Evolutionary conservation across 2,113 vertebrate genomes (phyloP).

Genomic region (Colaptes auratus): DNA sequence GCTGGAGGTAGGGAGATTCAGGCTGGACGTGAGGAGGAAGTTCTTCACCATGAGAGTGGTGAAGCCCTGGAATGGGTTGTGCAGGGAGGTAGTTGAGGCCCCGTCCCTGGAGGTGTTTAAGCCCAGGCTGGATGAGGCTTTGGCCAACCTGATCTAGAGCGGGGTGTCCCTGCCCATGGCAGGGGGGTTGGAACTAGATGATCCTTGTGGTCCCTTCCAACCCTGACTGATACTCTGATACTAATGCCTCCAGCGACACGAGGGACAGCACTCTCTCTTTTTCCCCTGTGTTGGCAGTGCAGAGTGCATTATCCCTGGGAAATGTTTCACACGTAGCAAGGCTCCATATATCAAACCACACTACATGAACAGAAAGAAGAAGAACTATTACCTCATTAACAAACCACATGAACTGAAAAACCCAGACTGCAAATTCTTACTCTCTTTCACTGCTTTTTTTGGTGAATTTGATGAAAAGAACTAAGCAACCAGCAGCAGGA

Average conservation of each 20-base stretch:
- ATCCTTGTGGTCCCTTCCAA: too few species aligned
- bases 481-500: not conserved
- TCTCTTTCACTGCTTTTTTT: not conserved
- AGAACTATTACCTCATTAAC: not conserved
- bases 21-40: too few species aligned
- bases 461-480: not conserved
- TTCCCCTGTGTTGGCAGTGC: not conserved
- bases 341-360: not conserved
- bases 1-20: too few species aligned
- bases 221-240: too few species aligned
- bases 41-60: too few species aligned
- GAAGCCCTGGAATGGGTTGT: too few species aligned
- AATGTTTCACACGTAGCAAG: not conserved
- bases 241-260: not conserved
- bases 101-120: too few species aligned
- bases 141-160: too few species aligned
- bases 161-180: too few species aligned
- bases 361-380: not conserved
- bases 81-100: too few species aligned
- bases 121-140: too few species aligned
- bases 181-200: too few species aligned
- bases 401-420: not conserved
- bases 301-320: not conserved
- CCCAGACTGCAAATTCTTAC: not conserved
- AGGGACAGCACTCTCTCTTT: not conserved